Evolutionary conservation across 2,888 invertebrate species (phyloP).

Genomic region (Sinhomidia bicolor): DNA sequence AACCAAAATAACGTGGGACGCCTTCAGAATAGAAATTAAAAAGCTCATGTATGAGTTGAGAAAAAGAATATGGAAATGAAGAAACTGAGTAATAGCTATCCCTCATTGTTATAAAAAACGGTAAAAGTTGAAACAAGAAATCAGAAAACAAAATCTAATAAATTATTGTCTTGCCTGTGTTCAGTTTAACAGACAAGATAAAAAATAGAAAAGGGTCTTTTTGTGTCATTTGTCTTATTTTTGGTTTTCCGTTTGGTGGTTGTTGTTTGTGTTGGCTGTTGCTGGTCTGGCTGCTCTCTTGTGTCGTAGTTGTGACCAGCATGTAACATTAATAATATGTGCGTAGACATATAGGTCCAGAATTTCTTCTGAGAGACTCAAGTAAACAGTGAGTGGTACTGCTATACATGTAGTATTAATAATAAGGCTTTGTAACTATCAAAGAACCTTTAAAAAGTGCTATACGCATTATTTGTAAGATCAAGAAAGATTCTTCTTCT

Average conservation of each 20-base stretch:
- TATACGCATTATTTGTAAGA: constrained; percentile 25
- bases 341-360: background rate
- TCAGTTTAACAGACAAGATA: background rate
- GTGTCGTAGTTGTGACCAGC: constrained; percentile 66
- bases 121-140: constrained; percentile 63
- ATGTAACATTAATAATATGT: constrained; percentile 48
- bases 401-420: background rate
- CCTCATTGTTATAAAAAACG: constrained; percentile 37
- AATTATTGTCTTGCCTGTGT: constrained; percentile 55
- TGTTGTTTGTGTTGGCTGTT: constrained; percentile 41
- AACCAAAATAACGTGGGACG: background rate
- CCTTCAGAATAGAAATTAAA: constrained; percentile 51
- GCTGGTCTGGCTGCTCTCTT: constrained; percentile 5
- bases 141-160: constrained; percentile 70
- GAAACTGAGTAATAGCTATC: background rate
- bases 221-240: constrained; percentile 71
- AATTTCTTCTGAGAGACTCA: background rate
- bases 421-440: background rate
- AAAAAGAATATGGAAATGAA: constrained; percentile 9
- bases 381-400: background rate
- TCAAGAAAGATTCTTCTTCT: background rate
- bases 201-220: constrained; percentile 39
- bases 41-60: constrained; percentile 32
- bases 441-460: background rate
- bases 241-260: background rate